Evolutionary conservation across 2,888 invertebrate species (phyloP), one percentile per base, ranked within the genome.

Genomic region (Coleophora deauratella): DNA sequence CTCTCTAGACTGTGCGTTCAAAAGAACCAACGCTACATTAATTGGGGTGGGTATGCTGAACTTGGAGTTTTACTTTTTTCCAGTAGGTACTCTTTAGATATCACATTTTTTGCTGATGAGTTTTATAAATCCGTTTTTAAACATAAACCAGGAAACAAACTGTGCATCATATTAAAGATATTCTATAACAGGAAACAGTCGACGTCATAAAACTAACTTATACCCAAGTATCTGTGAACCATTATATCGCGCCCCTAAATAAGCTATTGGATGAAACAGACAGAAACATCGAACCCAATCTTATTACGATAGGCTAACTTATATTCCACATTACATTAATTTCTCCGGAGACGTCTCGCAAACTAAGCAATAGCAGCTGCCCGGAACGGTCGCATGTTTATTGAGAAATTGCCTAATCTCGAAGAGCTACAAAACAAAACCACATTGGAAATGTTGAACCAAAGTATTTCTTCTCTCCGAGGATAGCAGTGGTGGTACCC

Each of bases 351-450:
- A 81, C 79, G 66, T 72, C 72, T 72, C 69, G 54, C 69, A 70
- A 80, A 78, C 72, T 72, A 73, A 77, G 71, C 71, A 71, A 77
- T 70, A 72, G 70, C 75, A 79, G 71, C 79, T 78, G 78, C 71
- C 72, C 68, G 59, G 58, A 47, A 59, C 57, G 70, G 71, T 79
- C 73, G 70, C 73, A 70, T 80, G 79, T 82, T 82, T 84, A 81
- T 82, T 71, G 75, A 79, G 81, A 72, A 74, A 82, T 79, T 78
- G 74, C 74, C 72, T 82, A 80, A 85, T 84, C 80, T 77, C 72
- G 65, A 80, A 81, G 80, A 81, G 77, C 78, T 77, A 85, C 81
- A 80, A 77, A 85, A 82, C 82, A 81, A 82, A 80, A 82, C 80
- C 81, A 72, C 82, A 81, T 74, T 67, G 77, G 79, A 77, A 79